phyloP scores from a whole-genome alignment of 2,888 invertebrate species.

The Acanthopleura granulata region DNA sequence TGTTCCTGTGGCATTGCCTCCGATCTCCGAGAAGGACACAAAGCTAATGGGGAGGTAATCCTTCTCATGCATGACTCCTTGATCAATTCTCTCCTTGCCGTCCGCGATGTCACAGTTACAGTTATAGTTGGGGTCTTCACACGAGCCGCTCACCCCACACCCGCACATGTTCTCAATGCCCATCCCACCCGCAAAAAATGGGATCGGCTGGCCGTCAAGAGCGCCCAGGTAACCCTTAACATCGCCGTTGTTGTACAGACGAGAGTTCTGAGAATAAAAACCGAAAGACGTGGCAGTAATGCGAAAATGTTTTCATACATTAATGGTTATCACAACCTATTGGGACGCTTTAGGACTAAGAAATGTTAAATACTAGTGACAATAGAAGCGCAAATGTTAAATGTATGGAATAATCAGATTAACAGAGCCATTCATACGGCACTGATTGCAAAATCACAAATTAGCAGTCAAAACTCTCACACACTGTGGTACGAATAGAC shows the following conservation, averaged over 20 bases:
- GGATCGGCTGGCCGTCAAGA: not conserved
- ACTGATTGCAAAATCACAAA: too few relatives aligned
- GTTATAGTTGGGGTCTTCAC: conserved; percentile 33
- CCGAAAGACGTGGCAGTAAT: not conserved
- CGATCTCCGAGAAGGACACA: conserved; percentile 37
- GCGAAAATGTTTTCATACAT: too few relatives aligned
- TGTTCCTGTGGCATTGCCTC: conserved; percentile 25
- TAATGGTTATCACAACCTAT: too few relatives aligned
- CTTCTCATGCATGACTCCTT: conserved; percentile 48
- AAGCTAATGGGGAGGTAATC: conserved; percentile 47
- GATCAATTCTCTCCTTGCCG: conserved; percentile 44
- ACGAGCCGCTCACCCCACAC: conserved; percentile 50
- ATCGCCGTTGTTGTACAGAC: conserved; percentile 47
- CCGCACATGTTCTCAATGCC: conserved; percentile 41
- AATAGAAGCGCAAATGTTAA: too few relatives aligned
- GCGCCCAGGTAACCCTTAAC: conserved; percentile 50
- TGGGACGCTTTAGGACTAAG: too few relatives aligned
- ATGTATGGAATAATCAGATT: too few relatives aligned
- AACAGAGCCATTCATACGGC: too few relatives aligned
- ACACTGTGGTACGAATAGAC: too few relatives aligned
- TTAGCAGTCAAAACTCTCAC: too few relatives aligned
- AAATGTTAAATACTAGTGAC: too few relatives aligned
- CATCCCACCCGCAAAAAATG: conserved; percentile 47
- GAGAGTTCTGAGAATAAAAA: conserved; percentile 21
- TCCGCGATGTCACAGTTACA: conserved; percentile 60